Conservation (phyloP, 92 coral and sea anemone genomes). For the Anthopleura xanthogrammica region DNA sequence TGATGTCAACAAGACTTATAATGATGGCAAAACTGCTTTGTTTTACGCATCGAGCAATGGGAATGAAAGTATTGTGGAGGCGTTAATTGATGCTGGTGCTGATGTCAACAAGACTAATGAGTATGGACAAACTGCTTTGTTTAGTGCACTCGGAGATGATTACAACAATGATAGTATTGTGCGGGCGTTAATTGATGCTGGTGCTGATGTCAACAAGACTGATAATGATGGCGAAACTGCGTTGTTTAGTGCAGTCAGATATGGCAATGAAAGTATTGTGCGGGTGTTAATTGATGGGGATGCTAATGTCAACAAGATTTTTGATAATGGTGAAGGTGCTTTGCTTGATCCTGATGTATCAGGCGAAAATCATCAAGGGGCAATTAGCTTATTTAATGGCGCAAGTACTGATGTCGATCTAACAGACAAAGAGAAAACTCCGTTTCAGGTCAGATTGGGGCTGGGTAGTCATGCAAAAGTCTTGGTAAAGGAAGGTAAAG, state of each 20-base stretch:
- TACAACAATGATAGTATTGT: background rate
- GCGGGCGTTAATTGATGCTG: background rate
- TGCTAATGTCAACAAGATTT: background rate
- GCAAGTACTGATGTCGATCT: no score
- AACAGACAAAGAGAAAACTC: no score
- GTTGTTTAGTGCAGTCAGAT: conserved; percentile 3
- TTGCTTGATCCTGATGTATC: background rate
- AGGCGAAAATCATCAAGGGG: no score
- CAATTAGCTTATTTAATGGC: no score
- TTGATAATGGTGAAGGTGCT: background rate
- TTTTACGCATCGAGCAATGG: background rate
- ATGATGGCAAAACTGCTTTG: conserved; percentile 28
- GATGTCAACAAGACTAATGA: background rate
- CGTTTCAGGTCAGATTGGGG: background rate
- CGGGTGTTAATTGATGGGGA: background rate
- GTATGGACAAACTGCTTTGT: background rate
- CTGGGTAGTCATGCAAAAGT: background rate
- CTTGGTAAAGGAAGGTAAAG: background rate
- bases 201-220: conserved; percentile 1
- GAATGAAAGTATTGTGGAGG: background rate
- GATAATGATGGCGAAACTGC: conserved; percentile 25
- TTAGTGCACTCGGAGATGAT: background rate
- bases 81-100: background rate
- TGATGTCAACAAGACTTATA: background rate
- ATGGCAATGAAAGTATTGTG: background rate